These are phyloP conservation scores for Parnassius smintheus DNA, from an alignment of 2,888 invertebrate genomes.

Conservation along the genomic window DNA sequence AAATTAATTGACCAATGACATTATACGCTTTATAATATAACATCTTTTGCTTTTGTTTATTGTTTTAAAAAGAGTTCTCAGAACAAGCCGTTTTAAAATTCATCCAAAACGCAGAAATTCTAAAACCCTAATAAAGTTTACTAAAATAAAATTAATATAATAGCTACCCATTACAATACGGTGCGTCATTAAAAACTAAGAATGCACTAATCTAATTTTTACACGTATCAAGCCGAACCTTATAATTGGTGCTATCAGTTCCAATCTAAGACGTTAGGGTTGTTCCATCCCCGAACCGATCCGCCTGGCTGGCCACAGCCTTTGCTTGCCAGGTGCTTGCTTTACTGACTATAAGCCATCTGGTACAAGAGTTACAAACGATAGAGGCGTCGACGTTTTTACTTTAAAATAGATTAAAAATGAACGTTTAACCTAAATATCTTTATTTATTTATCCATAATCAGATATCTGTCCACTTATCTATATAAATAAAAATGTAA, in stretches of 20 bases:
- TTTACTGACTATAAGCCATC: slow-evolving; percentile 46
- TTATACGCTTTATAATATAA: too few species aligned
- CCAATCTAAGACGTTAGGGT: slow-evolving; percentile 65
- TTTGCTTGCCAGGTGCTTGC: slow-evolving; percentile 46
- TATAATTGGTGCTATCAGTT: slow-evolving; percentile 51
- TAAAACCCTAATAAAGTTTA: not conserved
- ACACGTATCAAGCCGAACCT: slow-evolving; percentile 46
- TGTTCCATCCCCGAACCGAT: slow-evolving; percentile 35
- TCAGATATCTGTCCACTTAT: too few species aligned
- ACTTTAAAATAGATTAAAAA: not conserved
- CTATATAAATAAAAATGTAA: too few species aligned
- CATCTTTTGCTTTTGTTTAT: too few species aligned
- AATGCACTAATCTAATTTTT: slow-evolving; percentile 42
- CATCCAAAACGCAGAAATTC: not conserved
- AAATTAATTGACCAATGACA: too few species aligned
- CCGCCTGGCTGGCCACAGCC: slow-evolving; percentile 28
- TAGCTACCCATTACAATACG: slow-evolving; percentile 5
- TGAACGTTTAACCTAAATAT: too few species aligned
- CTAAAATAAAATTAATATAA: not conserved
- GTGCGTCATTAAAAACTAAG: slow-evolving; percentile 28
- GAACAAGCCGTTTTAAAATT: too few species aligned
- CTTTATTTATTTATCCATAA: too few species aligned
- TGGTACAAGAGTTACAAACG: slow-evolving; percentile 33
- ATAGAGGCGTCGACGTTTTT: not conserved
- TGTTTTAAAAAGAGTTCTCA: too few species aligned